Evolutionary conservation across 2,888 invertebrate species (phyloP).

Genomic region (Melanostoma scalare): DNA sequence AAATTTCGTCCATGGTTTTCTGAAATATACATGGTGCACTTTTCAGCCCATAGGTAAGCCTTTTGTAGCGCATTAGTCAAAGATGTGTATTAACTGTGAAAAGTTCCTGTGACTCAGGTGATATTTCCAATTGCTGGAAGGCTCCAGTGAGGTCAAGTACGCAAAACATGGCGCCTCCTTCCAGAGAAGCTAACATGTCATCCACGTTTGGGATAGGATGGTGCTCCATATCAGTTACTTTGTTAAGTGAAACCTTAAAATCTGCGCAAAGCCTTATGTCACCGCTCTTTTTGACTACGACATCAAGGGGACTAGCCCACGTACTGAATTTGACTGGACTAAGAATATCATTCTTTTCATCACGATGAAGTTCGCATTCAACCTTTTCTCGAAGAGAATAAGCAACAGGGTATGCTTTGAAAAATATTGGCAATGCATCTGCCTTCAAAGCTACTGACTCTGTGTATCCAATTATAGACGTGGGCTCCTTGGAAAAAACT

Average conservation of each 20-base stretch:
- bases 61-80: constrained; percentile 33
- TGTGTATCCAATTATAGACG: constrained; percentile 6
- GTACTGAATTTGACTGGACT: constrained; percentile 55
- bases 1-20: constrained; percentile 36
- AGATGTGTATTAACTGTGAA: constrained; percentile 38
- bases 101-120: constrained; percentile 30
- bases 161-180: constrained; percentile 15
- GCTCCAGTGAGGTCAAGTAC: constrained; percentile 41
- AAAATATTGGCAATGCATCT: constrained; percentile 50
- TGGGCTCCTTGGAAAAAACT: constrained; percentile 22
- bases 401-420: constrained; percentile 61
- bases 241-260: no score
- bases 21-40: constrained; percentile 28
- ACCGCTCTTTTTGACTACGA: constrained; percentile 58
- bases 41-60: constrained; percentile 18
- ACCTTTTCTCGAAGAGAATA: constrained; percentile 52
- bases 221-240: no score
- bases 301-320: constrained; percentile 56
- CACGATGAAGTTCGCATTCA: constrained; percentile 27
- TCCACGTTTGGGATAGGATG: constrained; percentile 56
- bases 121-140: constrained; percentile 33
- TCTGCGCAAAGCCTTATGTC: no score
- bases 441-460: constrained; percentile 31
- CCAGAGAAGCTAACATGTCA: constrained; percentile 45
- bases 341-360: constrained; percentile 59